Conservation (phyloP, 1,140 invertebrate species). For the Drusus annulatus region DNA sequence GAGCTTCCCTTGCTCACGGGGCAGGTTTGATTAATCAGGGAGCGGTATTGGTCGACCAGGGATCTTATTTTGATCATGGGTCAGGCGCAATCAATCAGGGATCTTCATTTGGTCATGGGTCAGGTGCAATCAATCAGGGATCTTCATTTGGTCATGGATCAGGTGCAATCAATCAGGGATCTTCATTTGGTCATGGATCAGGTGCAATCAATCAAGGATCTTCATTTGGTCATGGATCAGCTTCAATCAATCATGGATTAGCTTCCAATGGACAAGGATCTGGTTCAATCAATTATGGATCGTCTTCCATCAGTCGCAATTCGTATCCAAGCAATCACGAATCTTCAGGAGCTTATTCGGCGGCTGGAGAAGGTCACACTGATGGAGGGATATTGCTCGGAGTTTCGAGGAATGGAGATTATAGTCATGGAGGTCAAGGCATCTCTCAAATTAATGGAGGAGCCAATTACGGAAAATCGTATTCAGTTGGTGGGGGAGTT, state of each 20-base stretch:
- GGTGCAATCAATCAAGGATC: neutral
- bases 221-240: constrained; percentile 5
- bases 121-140: neutral
- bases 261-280: neutral
- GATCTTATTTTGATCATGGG: neutral
- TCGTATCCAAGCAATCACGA: neutral
- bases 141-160: neutral
- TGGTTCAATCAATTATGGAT: constrained; percentile 13
- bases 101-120: neutral
- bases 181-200: neutral
- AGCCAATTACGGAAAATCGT: neutral
- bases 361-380: neutral
- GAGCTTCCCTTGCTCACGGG: neutral
- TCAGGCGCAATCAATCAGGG: neutral
- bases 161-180: neutral
- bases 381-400: neutral
- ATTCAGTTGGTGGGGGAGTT: constrained; percentile 11
- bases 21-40: neutral
- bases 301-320: neutral
- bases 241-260: neutral
- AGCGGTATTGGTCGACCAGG: neutral
- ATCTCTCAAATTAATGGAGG: neutral
- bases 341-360: constrained; percentile 4
- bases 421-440: neutral
- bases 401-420: constrained; percentile 8